Evolutionary conservation across 64 coral and sea anemone genomes (phyloP).

Genomic region (Trachythela sp.): DNA sequence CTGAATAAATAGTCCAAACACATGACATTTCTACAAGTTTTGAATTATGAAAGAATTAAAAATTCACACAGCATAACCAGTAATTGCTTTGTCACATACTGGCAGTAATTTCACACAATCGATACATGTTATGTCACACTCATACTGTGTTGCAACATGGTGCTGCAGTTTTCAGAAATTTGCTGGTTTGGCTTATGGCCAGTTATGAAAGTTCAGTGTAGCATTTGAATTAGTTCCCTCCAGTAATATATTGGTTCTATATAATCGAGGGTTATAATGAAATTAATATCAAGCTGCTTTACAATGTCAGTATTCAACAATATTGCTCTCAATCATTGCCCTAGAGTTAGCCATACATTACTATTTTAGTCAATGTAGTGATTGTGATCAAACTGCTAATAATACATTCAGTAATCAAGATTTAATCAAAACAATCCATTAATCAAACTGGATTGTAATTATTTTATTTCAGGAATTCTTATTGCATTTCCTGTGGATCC

Average conservation of each 20-base stretch:
- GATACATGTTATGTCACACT: too few relatives aligned
- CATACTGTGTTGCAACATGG: too few relatives aligned
- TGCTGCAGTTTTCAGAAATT: neutral
- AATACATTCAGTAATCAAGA: neutral
- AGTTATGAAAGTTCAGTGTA: neutral
- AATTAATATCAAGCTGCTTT: neutral
- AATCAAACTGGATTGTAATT: neutral
- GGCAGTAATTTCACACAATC: too few relatives aligned
- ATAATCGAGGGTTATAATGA: neutral
- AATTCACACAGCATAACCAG: too few relatives aligned
- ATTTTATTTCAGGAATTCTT: neutral
- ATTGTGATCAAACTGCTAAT: neutral
- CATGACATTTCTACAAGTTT: too few relatives aligned
- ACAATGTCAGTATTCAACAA: neutral
- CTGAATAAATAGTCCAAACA: too few relatives aligned
- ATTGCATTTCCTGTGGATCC: neutral
- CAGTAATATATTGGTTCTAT: neutral
- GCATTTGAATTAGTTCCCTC: neutral
- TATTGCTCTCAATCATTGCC: neutral
- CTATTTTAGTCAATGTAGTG: neutral
- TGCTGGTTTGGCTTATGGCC: neutral
- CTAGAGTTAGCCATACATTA: neutral
- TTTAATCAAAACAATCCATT: constrained; percentile 2
- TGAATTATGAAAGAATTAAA: too few relatives aligned
- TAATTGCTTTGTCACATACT: too few relatives aligned